phyloP scores from a whole-genome alignment of 1,140 invertebrate genomes.

The Hylyphantes graminicola region DNA sequence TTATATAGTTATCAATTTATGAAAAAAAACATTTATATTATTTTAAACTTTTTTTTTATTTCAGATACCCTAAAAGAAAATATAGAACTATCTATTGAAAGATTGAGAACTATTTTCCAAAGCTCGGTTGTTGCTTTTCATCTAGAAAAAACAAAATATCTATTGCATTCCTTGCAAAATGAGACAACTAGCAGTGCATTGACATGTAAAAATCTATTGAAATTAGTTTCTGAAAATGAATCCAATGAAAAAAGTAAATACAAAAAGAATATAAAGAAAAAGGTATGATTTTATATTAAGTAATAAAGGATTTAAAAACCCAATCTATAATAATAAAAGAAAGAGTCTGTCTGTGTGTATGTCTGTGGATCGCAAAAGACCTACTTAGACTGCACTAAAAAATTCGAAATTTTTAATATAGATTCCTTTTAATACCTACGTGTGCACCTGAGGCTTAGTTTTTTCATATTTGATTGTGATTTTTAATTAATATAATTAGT shows the following conservation, averaged over 20 bases:
- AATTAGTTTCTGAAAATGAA: conserved; percentile 21
- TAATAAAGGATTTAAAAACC: not conserved
- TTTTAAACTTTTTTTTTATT: not conserved
- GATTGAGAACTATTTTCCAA: conserved; percentile 22
- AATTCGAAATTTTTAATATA: too few relatives aligned
- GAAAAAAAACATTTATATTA: too few relatives aligned
- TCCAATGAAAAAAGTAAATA: conserved; percentile 17
- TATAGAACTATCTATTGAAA: conserved; percentile 32
- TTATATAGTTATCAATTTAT: too few relatives aligned
- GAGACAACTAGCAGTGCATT: not conserved
- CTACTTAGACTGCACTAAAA: too few relatives aligned
- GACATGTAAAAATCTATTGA: conserved; percentile 4
- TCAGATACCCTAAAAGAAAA: conserved; percentile 44
- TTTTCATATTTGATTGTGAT: too few relatives aligned
- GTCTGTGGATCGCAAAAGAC: too few relatives aligned
- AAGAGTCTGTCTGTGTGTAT: too few relatives aligned
- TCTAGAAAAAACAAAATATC: not conserved
- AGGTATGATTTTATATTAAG: conserved; percentile 8
- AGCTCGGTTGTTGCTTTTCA: conserved; percentile 39
- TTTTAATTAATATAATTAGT: too few relatives aligned
- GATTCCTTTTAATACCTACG: too few relatives aligned
- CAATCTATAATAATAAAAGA: too few relatives aligned
- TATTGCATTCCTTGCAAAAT: conserved; percentile 2
- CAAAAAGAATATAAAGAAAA: conserved; percentile 31
- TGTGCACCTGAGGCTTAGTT: too few relatives aligned